phyloP scores from a whole-genome alignment of 2,113 vertebrate species.

The Amphiprion percula region DNA sequence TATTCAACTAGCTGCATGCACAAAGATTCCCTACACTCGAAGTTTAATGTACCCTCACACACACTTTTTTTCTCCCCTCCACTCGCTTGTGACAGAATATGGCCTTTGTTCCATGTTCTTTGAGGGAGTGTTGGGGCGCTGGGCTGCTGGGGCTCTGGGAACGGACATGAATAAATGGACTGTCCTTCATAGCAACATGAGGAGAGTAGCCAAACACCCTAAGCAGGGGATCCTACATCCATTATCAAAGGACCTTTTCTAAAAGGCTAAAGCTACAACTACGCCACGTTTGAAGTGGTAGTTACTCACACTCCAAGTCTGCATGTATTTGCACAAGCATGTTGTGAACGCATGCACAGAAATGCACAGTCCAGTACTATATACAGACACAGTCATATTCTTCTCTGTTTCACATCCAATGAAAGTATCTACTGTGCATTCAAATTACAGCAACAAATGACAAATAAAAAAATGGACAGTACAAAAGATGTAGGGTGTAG shows the following conservation, averaged over 20 bases:
- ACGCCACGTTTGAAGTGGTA: slow-evolving; percentile 24
- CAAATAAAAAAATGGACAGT: slow-evolving; percentile 25
- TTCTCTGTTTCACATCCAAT: slow-evolving; percentile 8
- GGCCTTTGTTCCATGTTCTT: slow-evolving; percentile 73
- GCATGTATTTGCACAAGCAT: slow-evolving; percentile 32
- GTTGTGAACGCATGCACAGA: slow-evolving; percentile 13
- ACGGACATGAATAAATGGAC: slow-evolving; percentile 75
- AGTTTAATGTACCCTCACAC: slow-evolving; percentile 46
- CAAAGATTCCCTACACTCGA: slow-evolving; percentile 45
- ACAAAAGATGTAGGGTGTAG: neutral
- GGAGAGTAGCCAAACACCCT: slow-evolving; percentile 62
- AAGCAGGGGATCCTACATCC: slow-evolving; percentile 63
- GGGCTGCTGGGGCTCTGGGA: slow-evolving; percentile 62
- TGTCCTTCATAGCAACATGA: slow-evolving; percentile 69
- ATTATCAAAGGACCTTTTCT: slow-evolving; percentile 69
- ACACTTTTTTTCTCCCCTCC: slow-evolving; percentile 11
- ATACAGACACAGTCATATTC: neutral
- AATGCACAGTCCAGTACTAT: neutral
- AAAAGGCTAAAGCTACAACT: slow-evolving; percentile 38
- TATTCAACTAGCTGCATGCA: slow-evolving; percentile 40
- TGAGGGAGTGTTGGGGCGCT: slow-evolving; percentile 53
- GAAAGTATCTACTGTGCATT: slow-evolving; percentile 10
- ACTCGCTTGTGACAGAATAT: slow-evolving; percentile 69
- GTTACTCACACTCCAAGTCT: slow-evolving; percentile 22
- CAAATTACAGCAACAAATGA: slow-evolving; percentile 2